A percentile compares a stretch with the other conserved stretches of the same genome.
Conservation (phyloP, 2,797 vertebrate species). For the Sebastes iracundus region DNA sequence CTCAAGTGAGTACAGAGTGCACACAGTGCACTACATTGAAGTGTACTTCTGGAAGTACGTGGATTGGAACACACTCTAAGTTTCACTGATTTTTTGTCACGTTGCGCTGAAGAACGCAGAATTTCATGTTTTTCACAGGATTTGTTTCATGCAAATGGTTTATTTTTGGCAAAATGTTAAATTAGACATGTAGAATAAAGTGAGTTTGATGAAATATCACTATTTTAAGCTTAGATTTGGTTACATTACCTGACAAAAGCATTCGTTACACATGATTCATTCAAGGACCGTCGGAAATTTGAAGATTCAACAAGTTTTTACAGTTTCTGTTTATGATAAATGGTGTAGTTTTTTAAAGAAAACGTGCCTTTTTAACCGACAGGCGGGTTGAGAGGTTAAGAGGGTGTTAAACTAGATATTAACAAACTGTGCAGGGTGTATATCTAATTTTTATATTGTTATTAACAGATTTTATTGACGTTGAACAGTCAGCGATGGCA, state of each 20-base stretch:
- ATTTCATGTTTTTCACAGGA: not conserved
- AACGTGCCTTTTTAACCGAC: too few relatives aligned
- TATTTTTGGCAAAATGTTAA: not conserved
- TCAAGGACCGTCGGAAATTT: not conserved
- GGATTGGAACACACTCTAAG: not conserved
- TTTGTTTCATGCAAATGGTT: not conserved
- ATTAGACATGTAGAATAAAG: not conserved
- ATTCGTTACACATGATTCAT: not conserved
- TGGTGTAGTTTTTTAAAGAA: not conserved
- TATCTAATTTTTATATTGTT: too few relatives aligned
- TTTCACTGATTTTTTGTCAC: not conserved
- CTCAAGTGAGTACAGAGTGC: too few relatives aligned
- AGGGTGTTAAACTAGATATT: too few relatives aligned
- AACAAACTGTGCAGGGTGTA: too few relatives aligned
- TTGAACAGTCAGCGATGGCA: too few relatives aligned
- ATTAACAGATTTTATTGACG: too few relatives aligned
- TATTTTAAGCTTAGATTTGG: not conserved
- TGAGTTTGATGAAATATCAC: not conserved
- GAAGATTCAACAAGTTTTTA: not conserved
- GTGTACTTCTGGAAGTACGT: too few relatives aligned
- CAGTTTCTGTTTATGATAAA: not conserved
- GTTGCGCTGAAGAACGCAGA: not conserved
- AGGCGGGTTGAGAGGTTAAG: too few relatives aligned
- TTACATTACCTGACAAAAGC: not conserved
- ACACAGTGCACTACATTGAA: too few relatives aligned